phyloP scores from a whole-genome alignment of 2,888 invertebrate species.

The Himalopsyche japonica region DNA sequence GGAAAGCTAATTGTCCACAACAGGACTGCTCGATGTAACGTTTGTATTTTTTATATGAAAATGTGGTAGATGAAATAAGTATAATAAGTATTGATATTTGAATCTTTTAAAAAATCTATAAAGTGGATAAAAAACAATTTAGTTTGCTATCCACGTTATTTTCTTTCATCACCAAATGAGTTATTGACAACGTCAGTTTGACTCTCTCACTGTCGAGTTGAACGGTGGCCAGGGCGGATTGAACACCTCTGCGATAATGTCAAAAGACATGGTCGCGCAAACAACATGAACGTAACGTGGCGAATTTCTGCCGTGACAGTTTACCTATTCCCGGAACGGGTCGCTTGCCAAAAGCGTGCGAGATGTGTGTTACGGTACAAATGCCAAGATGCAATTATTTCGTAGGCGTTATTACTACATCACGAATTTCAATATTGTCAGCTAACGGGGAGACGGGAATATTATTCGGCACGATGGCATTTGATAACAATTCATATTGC shows the following conservation, averaged over 20 bases:
- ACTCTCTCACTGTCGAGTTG: no score
- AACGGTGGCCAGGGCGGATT: neutral
- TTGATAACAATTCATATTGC: neutral
- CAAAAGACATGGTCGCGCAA: neutral
- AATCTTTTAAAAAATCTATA: no score
- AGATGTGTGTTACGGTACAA: neutral
- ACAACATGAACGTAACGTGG: neutral
- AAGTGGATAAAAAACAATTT: no score
- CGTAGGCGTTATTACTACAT: conserved; percentile 1
- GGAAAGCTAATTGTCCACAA: no score
- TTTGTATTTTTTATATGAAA: no score
- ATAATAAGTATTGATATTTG: no score
- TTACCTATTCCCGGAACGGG: neutral
- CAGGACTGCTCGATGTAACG: no score
- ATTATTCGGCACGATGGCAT: neutral
- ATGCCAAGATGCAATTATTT: neutral
- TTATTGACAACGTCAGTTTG: no score
- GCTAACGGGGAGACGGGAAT: neutral
- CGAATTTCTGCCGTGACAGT: neutral
- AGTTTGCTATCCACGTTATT: no score
- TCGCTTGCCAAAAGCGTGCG: neutral
- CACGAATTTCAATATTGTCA: neutral
- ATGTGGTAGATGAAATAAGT: no score
- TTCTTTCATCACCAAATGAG: no score
- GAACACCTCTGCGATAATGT: neutral